These are phyloP conservation scores for Nothocercus julius DNA, from an alignment of 2,113 vertebrate genomes.

Conservation along the genomic window DNA sequence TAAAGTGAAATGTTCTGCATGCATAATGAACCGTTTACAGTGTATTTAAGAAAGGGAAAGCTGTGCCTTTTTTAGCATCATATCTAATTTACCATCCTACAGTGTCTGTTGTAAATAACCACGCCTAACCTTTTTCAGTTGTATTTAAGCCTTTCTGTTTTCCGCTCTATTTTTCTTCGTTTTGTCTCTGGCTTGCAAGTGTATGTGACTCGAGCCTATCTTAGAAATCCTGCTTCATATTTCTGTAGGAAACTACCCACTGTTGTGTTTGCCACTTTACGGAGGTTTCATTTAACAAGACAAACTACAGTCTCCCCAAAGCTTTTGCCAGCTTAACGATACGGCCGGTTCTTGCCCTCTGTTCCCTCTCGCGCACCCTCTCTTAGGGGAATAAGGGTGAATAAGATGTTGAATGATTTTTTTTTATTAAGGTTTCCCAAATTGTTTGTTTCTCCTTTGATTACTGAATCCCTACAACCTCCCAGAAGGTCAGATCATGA, in stretches of 20 bases:
- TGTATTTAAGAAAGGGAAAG: slow-evolving; percentile 99
- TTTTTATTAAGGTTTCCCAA: slow-evolving; percentile 37
- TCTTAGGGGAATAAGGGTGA: neutral
- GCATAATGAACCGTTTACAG: slow-evolving; percentile 99
- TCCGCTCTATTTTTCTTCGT: slow-evolving; percentile 66
- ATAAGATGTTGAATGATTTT: neutral
- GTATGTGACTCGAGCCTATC: slow-evolving; percentile 52
- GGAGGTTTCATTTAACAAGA: slow-evolving; percentile 60
- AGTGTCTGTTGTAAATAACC: slow-evolving; percentile 98
- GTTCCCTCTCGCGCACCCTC: neutral
- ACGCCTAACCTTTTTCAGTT: slow-evolving; percentile 86
- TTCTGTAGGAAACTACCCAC: neutral
- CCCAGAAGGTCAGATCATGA: slow-evolving; percentile 39
- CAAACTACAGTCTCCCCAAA: slow-evolving; percentile 20
- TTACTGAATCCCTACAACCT: slow-evolving; percentile 22
- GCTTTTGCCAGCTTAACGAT: slow-evolving; percentile 16
- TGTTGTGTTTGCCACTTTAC: slow-evolving; percentile 42
- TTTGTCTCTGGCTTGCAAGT: slow-evolving; percentile 69
- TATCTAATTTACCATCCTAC: slow-evolving; percentile 95
- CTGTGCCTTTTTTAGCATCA: slow-evolving; percentile 99
- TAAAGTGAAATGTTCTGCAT: slow-evolving; percentile 99
- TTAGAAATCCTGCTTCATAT: slow-evolving; percentile 52
- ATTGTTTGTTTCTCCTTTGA: slow-evolving; percentile 27
- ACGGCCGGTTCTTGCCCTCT: neutral
- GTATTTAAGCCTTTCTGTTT: slow-evolving; percentile 88